phyloP scores from a whole-genome alignment of 2,797 vertebrate genomes.

The Nothura maculosa region DNA sequence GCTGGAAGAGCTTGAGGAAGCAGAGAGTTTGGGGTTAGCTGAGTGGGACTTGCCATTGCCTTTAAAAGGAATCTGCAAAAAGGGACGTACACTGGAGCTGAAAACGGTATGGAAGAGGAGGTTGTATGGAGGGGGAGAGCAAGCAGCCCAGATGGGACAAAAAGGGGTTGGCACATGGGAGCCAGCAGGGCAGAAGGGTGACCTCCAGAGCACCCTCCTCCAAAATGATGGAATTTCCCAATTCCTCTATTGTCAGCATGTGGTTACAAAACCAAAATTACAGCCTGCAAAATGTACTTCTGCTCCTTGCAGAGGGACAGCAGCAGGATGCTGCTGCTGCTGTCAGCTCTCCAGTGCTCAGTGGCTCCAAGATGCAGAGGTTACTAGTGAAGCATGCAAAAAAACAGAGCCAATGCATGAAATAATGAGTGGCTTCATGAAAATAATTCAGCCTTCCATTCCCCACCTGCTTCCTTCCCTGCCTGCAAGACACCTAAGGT shows the following conservation, averaged over 20 bases:
- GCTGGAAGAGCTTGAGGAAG: neutral
- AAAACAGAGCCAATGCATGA: neutral
- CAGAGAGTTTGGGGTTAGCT: neutral
- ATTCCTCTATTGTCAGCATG: neutral
- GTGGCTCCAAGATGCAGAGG: fast-evolving
- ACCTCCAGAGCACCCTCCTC: neutral
- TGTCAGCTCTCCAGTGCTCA: neutral
- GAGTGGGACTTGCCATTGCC: neutral
- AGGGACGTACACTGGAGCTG: neutral
- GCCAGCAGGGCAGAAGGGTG: neutral
- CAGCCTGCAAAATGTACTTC: neutral
- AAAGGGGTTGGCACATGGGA: neutral
- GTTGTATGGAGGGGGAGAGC: neutral
- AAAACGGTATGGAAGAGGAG: neutral
- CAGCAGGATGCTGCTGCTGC: fast-evolving
- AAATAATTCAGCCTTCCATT: neutral
- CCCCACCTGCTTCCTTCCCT: neutral
- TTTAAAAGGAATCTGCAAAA: neutral
- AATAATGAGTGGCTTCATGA: fast-evolving
- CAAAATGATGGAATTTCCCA: neutral
- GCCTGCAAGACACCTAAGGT: neutral
- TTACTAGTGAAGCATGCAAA: neutral
- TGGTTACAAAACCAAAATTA: neutral
- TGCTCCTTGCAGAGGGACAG: fast-evolving
- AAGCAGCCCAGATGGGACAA: neutral